These are phyloP conservation scores for Anticlea derivata DNA, from an alignment of 2,888 invertebrate genomes.

Conservation along the genomic window DNA sequence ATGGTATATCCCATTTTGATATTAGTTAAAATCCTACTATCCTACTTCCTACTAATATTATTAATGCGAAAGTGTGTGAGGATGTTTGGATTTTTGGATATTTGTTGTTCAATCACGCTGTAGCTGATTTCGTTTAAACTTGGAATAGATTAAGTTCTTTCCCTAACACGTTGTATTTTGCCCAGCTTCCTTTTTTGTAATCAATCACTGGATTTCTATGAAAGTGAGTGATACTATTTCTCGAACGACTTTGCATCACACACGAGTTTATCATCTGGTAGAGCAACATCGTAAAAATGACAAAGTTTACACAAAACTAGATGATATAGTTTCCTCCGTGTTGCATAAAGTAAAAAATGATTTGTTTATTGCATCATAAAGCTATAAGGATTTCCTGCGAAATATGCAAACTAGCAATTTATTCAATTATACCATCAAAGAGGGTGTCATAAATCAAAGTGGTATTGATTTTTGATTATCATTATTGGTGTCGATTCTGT, in stretches of 20 bases:
- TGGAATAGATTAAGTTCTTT: too few relatives aligned
- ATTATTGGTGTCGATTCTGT: too few relatives aligned
- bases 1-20: too few relatives aligned
- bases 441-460: conserved; percentile 8
- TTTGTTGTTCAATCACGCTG: too few relatives aligned
- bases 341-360: conserved; percentile 31
- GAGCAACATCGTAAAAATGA: conserved; percentile 42
- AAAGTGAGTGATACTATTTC: conserved; percentile 80
- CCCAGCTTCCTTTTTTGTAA: conserved; percentile 62
- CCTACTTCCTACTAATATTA: too few relatives aligned
- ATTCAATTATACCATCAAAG: conserved; percentile 9
- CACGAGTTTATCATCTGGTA: conserved; percentile 59
- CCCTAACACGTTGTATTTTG: too few relatives aligned
- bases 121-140: too few relatives aligned
- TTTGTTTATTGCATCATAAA: conserved; percentile 32
- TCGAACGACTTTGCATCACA: conserved; percentile 77
- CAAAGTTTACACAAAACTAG: conserved; percentile 27
- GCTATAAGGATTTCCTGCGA: conserved; percentile 33
- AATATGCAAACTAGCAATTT: conserved; percentile 19
- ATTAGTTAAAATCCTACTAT: too few relatives aligned
- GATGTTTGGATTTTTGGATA: too few relatives aligned
- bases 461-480: too few relatives aligned
- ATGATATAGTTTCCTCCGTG: conserved; percentile 26
- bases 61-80: too few relatives aligned
- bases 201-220: conserved; percentile 82